Evolutionary conservation across 2,113 vertebrate genomes (phyloP).

Genomic region (Ageneiosus marmoratus): DNA sequence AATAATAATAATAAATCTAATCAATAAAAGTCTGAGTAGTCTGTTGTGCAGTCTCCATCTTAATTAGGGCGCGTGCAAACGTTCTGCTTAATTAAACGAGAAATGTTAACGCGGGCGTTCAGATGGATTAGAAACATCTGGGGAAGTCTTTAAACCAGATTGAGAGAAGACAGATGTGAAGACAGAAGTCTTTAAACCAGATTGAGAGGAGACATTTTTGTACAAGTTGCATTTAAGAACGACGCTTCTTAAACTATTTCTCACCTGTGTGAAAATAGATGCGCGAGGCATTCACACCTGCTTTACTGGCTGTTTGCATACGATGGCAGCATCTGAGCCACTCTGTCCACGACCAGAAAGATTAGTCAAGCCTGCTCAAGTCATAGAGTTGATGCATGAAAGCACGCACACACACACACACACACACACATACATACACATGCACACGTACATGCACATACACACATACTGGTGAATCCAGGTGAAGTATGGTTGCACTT

Average conservation of each 20-base stretch:
- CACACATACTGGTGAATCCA: not conserved
- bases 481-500: not conserved
- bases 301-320: conserved; percentile 11
- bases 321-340: not conserved
- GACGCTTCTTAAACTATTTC: not conserved
- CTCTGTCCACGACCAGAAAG: not conserved
- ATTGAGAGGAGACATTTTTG: too few species aligned
- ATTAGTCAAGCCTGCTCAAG: not conserved
- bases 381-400: not conserved
- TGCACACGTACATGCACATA: too few species aligned
- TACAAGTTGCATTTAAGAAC: conserved; percentile 5
- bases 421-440: not conserved
- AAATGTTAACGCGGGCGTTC: not conserved
- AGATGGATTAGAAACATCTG: not conserved
- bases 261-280: conserved; percentile 15
- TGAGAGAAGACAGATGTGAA: too few species aligned
- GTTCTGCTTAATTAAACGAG: not conserved
- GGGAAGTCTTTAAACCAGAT: not conserved
- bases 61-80: not conserved
- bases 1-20: not conserved
- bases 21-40: not conserved
- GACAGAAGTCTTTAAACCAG: too few species aligned
- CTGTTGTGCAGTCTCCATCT: not conserved
- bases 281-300: conserved; percentile 41
- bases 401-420: not conserved